A percentile compares a stretch with the other conserved stretches of the same genome.
Conservation (phyloP, 92 coral and sea anemone genomes). For the Montipora capitata region DNA sequence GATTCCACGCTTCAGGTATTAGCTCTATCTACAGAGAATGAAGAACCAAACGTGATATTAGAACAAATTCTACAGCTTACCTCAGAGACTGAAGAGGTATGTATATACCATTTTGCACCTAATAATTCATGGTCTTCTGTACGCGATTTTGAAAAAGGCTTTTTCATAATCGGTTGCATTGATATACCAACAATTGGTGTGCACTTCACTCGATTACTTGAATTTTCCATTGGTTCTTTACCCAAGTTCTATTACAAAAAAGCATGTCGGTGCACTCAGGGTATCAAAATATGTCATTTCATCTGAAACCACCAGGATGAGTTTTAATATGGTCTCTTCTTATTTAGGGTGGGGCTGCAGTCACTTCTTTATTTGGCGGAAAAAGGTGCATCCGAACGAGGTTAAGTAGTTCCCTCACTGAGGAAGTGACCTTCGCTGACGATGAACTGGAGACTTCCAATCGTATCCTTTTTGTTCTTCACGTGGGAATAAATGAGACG, state of each 20-base stretch:
- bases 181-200: no score
- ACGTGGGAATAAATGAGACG: no score
- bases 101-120: background rate
- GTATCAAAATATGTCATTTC: background rate
- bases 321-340: background rate
- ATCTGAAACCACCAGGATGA: background rate
- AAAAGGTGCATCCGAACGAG: conserved; percentile 15
- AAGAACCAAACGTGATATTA: background rate
- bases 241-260: no score
- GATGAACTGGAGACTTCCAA: conserved; percentile 6
- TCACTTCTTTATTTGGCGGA: conserved; percentile 1
- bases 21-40: background rate
- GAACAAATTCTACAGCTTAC: background rate
- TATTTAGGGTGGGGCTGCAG: conserved; percentile 5
- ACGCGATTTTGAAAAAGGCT: no score
- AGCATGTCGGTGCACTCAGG: no score
- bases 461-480: conserved; percentile 11
- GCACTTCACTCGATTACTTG: no score
- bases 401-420: conserved; percentile 28
- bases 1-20: conserved; percentile 11
- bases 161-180: no score
- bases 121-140: no score
- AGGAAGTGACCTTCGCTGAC: conserved; percentile 8
- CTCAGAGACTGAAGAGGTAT: conserved; percentile 4
- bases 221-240: no score